phyloP scores from a whole-genome alignment of 92 coral and sea anemone genomes.

The Metridium senile region DNA sequence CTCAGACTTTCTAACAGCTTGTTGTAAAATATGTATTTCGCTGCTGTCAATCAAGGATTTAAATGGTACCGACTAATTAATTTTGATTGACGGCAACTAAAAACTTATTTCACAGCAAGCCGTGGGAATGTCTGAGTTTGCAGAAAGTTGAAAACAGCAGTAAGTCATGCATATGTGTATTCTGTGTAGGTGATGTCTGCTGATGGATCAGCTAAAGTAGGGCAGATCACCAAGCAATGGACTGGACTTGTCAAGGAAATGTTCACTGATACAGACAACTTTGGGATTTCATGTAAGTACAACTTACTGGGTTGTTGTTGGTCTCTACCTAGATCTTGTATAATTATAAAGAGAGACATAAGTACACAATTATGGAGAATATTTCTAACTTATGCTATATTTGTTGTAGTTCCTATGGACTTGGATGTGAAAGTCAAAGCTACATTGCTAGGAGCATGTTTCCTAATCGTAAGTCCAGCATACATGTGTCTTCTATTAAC shows the following conservation, averaged over 20 bases:
- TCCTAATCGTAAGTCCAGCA: constrained; percentile 78
- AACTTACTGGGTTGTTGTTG: too few species aligned
- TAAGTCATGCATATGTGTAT: too few species aligned
- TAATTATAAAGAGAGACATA: neutral
- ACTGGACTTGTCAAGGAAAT: constrained; percentile 76
- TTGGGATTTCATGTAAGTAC: constrained; percentile 81
- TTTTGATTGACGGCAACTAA: too few species aligned
- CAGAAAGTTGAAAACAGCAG: too few species aligned
- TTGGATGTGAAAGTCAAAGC: constrained; percentile 88
- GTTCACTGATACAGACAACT: constrained; percentile 98
- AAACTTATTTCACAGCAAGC: too few species aligned
- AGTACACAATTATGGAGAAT: neutral
- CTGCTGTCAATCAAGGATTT: too few species aligned
- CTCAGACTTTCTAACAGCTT: too few species aligned
- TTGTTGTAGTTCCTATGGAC: constrained; percentile 83
- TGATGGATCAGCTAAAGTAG: constrained; percentile 55
- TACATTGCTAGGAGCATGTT: constrained; percentile 77
- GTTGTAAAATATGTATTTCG: too few species aligned
- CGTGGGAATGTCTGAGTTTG: too few species aligned
- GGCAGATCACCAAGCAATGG: constrained; percentile 91
- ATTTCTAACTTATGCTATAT: neutral
- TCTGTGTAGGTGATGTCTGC: constrained; percentile 58
- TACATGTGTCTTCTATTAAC: neutral
- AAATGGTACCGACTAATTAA: too few species aligned
- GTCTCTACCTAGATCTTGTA: neutral